These are phyloP conservation scores for Drosophila anceps DNA, from an alignment of 2,888 invertebrate genomes.

Conservation along the genomic window DNA sequence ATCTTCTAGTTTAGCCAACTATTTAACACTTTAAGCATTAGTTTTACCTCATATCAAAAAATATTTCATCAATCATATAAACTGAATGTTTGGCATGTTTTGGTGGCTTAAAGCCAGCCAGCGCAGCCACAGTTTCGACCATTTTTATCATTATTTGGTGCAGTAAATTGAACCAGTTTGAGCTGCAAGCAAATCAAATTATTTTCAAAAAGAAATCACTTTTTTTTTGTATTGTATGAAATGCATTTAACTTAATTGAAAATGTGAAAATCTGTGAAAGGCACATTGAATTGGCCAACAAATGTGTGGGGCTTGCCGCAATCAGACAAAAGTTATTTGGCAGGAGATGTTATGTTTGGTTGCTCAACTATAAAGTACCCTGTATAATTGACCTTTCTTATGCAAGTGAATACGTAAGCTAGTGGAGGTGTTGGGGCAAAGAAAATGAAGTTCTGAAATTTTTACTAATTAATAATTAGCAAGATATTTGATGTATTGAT, in stretches of 20 bases:
- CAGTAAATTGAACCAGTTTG: constrained; percentile 1
- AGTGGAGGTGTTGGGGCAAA: too few species aligned
- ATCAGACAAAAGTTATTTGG: not conserved
- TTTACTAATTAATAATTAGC: too few species aligned
- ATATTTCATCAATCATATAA: not conserved
- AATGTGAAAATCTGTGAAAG: constrained; percentile 3
- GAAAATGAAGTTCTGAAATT: too few species aligned
- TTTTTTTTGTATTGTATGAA: not conserved
- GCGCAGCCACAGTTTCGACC: constrained; percentile 19
- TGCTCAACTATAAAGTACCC: not conserved
- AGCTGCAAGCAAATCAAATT: constrained; percentile 12
- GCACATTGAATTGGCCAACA: not conserved
- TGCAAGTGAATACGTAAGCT: too few species aligned
- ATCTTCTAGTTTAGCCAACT: too few species aligned
- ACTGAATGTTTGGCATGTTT: constrained; percentile 1
- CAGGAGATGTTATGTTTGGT: not conserved
- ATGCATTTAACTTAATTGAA: constrained; percentile 38
- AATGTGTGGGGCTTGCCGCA: constrained; percentile 1
- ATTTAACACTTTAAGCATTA: too few species aligned
- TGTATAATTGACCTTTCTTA: not conserved
- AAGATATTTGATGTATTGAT: too few species aligned
- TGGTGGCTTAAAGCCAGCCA: not conserved
- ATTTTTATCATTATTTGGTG: constrained; percentile 2
- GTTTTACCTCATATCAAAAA: not conserved
- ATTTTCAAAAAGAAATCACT: constrained; percentile 5